phyloP scores from a whole-genome alignment of 2,797 vertebrate species.

The Premnoplex brunnescens region DNA sequence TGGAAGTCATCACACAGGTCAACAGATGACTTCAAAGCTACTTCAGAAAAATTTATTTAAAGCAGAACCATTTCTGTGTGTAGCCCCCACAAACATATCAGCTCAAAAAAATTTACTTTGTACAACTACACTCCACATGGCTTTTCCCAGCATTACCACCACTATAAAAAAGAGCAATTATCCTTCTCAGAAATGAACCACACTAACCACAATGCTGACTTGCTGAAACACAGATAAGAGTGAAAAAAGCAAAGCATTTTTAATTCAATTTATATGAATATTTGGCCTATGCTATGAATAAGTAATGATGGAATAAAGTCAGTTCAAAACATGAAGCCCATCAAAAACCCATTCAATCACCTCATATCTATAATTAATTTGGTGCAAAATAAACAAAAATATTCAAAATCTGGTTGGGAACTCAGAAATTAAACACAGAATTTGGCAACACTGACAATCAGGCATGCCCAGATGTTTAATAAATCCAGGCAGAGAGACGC shows the following conservation, averaged over 20 bases:
- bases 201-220: neutral
- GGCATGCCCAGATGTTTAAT: neutral
- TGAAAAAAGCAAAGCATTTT: neutral
- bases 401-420: neutral
- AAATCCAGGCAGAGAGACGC: neutral
- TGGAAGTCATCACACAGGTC: neutral
- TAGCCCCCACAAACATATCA: fast-evolving
- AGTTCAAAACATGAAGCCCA: neutral
- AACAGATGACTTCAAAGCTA: neutral
- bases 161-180: neutral
- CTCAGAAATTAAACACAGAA: neutral
- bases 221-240: neutral
- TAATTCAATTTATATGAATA: neutral
- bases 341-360: neutral
- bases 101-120: neutral
- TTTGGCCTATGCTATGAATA: neutral
- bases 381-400: neutral
- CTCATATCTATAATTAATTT: neutral
- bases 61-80: neutral
- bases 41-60: neutral
- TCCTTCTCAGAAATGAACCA: neutral
- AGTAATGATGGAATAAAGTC: neutral
- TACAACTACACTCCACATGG: neutral
- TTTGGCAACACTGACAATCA: neutral
- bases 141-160: neutral